Conservation (phyloP, 64 coral and sea anemone genomes). For the Montipora foliosa region DNA sequence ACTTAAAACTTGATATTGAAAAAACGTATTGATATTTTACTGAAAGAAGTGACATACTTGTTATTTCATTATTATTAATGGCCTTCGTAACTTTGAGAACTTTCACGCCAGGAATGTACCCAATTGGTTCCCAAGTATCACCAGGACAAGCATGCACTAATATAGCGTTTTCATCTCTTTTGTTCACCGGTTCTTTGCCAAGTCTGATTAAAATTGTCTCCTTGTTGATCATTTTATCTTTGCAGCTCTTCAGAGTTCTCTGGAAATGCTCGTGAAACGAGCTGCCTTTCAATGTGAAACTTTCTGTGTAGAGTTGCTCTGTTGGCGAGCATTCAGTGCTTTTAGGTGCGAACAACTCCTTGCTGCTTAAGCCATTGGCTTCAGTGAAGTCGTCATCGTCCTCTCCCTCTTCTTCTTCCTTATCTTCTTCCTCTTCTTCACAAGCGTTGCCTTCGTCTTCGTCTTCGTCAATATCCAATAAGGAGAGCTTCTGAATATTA, state of each 20-base stretch:
- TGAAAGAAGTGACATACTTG: background rate
- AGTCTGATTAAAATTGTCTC: background rate
- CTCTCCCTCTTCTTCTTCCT: no score
- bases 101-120: conserved; percentile 32
- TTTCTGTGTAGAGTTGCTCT: conserved; percentile 8
- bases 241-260: conserved; percentile 4
- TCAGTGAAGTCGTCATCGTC: no score
- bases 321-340: no score
- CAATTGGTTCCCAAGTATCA: conserved; percentile 36
- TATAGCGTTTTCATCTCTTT: conserved; percentile 62
- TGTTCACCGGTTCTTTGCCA: conserved; percentile 51
- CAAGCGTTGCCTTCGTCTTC: no score
- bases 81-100: background rate
- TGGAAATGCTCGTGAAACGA: conserved; percentile 56
- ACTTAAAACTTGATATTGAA: background rate
- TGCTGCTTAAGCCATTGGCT: no score
- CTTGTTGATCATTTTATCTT: background rate
- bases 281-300: conserved; percentile 45
- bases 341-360: no score
- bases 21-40: background rate
- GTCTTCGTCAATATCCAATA: no score
- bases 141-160: conserved; percentile 31
- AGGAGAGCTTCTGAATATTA: no score
- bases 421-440: no score
- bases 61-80: background rate